Conservation (phyloP, 2,888 invertebrate species). For the Ornithoptera priamus region DNA sequence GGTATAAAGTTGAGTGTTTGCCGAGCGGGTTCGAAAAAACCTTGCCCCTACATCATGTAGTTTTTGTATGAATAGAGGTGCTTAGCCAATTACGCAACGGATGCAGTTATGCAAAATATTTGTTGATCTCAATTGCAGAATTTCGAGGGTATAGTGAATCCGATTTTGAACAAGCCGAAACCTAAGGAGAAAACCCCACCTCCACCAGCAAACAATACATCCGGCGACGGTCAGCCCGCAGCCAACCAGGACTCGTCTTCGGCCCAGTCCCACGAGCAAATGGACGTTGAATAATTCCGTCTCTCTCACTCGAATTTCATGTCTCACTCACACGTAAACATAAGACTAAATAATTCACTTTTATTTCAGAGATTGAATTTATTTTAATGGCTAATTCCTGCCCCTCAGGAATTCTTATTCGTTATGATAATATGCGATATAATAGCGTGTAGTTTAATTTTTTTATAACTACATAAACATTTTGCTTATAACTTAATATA, state of each 20-base stretch:
- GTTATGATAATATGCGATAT: background rate
- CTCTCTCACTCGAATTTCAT: background rate
- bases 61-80: no score
- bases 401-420: background rate
- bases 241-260: conserved; percentile 39
- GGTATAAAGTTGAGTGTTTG: no score
- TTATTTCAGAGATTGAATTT: background rate
- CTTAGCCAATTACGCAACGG: no score
- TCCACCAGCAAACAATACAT: conserved; percentile 59
- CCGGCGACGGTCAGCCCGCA: conserved; percentile 52
- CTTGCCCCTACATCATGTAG: no score
- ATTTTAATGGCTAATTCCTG: background rate
- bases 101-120: no score
- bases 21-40: no score
- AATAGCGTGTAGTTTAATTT: background rate
- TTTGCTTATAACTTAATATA: background rate
- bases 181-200: conserved; percentile 84
- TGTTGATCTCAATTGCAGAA: conserved; percentile 71
- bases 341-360: conserved; percentile 48
- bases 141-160: conserved; percentile 80
- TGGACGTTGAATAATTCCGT: conserved; percentile 69
- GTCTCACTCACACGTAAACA: conserved; percentile 30
- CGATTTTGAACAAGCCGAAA: conserved; percentile 94
- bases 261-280: conserved; percentile 55
- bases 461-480: background rate